Evolutionary conservation across 1,140 invertebrate species (phyloP).

Genomic region (Caenorhabditis tropicalis): DNA sequence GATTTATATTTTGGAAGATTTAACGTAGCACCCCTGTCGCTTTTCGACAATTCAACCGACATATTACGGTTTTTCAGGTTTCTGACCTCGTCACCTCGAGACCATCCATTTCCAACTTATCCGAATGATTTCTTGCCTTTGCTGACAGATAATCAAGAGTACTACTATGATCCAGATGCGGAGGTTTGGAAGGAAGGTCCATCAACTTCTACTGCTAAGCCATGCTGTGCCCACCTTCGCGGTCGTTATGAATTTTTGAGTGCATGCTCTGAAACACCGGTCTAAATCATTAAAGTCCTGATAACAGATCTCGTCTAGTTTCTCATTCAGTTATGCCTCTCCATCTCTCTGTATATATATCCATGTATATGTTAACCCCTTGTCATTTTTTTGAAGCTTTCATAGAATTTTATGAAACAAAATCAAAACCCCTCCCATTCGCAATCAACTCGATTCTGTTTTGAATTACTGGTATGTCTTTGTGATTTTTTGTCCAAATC

Average conservation of each 20-base stretch:
- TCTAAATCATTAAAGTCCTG: neutral
- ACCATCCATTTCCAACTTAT: conserved; percentile 21
- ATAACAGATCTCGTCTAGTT: neutral
- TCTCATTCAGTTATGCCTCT: neutral
- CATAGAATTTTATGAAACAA: neutral
- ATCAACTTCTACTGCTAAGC: conserved; percentile 15
- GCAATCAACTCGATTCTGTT: conserved; percentile 6
- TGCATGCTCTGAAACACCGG: neutral
- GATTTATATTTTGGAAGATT: too few relatives aligned
- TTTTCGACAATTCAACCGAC: too few relatives aligned
- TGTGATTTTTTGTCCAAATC: neutral
- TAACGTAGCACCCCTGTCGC: too few relatives aligned
- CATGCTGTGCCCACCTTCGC: neutral
- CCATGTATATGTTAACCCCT: neutral
- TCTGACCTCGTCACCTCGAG: conserved; percentile 27
- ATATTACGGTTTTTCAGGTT: conserved; percentile 18
- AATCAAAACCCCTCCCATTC: neutral
- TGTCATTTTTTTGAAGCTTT: neutral
- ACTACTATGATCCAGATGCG: neutral
- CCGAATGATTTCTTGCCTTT: neutral
- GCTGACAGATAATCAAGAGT: neutral
- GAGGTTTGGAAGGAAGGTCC: neutral
- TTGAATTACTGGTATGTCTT: neutral
- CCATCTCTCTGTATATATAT: neutral
- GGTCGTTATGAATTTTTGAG: neutral